These are phyloP conservation scores for Anguilla marmorata DNA, from an alignment of 2,797 vertebrate genomes.

Conservation along the genomic window DNA sequence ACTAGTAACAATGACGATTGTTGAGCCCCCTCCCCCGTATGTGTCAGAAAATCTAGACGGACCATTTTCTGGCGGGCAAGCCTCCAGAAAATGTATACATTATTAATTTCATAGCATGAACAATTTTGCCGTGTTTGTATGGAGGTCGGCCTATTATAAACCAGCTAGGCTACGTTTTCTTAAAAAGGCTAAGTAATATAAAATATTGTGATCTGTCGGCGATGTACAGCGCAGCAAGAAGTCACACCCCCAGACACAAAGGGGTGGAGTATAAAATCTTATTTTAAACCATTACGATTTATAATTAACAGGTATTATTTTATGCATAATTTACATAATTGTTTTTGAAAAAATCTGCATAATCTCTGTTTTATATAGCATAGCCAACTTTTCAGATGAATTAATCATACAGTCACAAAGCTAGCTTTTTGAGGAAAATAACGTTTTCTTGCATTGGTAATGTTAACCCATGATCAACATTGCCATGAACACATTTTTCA, in stretches of 20 bases:
- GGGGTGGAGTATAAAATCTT: slow-evolving; percentile 47
- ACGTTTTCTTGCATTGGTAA: not conserved
- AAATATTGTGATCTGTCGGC: not conserved
- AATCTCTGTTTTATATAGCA: slow-evolving; percentile 12
- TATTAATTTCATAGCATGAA: slow-evolving; percentile 57
- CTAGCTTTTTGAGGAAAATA: not conserved
- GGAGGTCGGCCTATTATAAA: not conserved
- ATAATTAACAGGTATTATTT: slow-evolving; percentile 12
- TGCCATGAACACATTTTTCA: not conserved
- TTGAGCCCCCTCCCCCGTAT: not conserved
- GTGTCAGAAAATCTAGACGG: slow-evolving; percentile 24
- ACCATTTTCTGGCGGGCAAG: slow-evolving; percentile 5
- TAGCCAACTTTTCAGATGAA: not conserved
- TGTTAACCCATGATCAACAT: not conserved
- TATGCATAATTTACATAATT: not conserved
- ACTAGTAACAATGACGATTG: not conserved
- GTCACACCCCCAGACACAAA: slow-evolving; percentile 64
- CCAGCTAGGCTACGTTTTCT: not conserved
- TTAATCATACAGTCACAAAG: not conserved
- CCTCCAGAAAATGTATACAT: slow-evolving; percentile 39
- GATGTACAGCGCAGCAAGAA: slow-evolving; percentile 38
- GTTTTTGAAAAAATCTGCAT: not conserved
- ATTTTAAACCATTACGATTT: slow-evolving; percentile 35
- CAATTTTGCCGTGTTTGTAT: slow-evolving; percentile 38
- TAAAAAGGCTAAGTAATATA: not conserved